A percentile compares a stretch with the other conserved stretches of the same genome.
Evolutionary conservation across 37 sponge, comb jelly and placozoan genomes (phyloP).

Genomic region (Hexactinellida sp.): DNA sequence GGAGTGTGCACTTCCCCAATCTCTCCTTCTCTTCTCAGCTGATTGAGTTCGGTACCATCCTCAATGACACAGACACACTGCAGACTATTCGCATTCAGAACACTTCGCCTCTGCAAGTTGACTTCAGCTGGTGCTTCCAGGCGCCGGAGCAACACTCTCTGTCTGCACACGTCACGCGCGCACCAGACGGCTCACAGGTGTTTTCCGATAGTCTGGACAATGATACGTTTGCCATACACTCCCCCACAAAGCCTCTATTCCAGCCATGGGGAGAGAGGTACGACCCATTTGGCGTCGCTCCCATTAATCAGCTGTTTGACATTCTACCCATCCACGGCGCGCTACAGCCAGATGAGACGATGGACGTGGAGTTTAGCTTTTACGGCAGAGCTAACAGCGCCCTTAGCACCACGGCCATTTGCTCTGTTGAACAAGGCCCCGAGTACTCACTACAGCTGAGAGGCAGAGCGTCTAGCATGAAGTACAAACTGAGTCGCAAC

Average conservation of each 20-base stretch:
- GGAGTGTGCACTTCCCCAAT: constrained; percentile 86
- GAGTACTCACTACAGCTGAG: constrained; percentile 54
- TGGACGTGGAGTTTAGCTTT: constrained; percentile 74
- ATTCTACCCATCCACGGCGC: constrained; percentile 83
- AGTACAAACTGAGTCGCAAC: constrained; percentile 56
- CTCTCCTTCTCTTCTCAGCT: constrained; percentile 46
- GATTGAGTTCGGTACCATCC: constrained; percentile 86
- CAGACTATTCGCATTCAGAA: constrained; percentile 59
- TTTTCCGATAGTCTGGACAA: constrained; percentile 3
- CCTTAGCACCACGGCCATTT: constrained; percentile 48
- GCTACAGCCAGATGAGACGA: constrained; percentile 56
- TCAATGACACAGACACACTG: constrained; percentile 86
- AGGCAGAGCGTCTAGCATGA: constrained; percentile 73
- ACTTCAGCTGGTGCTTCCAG: constrained; percentile 78
- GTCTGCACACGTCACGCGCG: constrained; percentile 21
- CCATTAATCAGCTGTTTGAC: constrained; percentile 66
- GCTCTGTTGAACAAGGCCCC: constrained; percentile 86
- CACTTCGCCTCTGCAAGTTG: constrained; percentile 61
- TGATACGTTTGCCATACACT: neutral
- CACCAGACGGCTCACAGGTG: constrained; percentile 40
- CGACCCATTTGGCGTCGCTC: neutral
- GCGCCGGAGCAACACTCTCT: constrained; percentile 36
- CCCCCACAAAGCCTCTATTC: neutral
- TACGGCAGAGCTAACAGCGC: constrained; percentile 65
- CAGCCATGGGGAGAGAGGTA: neutral